Base-by-base conservation (phyloP, 2,888 invertebrate genomes). In the Cryptophagus acutangulus region DNA sequence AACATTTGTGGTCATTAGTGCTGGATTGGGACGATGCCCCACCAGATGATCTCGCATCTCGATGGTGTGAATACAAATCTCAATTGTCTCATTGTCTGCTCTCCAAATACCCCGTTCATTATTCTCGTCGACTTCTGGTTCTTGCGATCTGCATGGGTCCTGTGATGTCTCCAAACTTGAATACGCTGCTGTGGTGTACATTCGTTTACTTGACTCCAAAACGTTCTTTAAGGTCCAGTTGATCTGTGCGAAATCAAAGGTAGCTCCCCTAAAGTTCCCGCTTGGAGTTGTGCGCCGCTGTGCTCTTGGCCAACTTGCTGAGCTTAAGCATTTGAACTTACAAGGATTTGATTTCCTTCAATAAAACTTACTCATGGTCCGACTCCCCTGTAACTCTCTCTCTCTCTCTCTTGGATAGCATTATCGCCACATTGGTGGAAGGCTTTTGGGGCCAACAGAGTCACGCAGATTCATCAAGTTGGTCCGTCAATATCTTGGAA, bases 201-300 rank as follows among this genome's bases (percentile, higher is more conserved):
- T 46, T 3, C 12, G 43, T 12, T 25, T 26, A 9, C n/a, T 41
- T 6, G 41, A 45, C 31, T 2, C 10, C 2, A 24, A 46, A n/a
- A 18, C 14, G 2, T 29, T 17, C 2, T 20, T 42, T 13, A 17
- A 34, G 12, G 24, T 17, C 33, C 17, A 29, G 20, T 13, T 62
- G 17, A 16, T 61, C 5, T 52, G 49, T 18, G 40, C 62, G 2
- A 60, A 62, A 41, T 50, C 54, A 1, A 40, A 54, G 5, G 55
- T 61, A 8, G 55, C 60, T 4, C 55, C 58, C 8, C 10, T 58
- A 8, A 58, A 59, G 37, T 6, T 55, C 58, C 3, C 37, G 55
- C 33, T 38, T 58, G 4, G 57, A 61, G 43, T 40, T 58, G 12
- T 56, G 48, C 25, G 57, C 41, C 2, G 55, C 55, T 1, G 14